phyloP scores from a whole-genome alignment of 2,797 vertebrate genomes.

The Ptychadena robeensis region DNA sequence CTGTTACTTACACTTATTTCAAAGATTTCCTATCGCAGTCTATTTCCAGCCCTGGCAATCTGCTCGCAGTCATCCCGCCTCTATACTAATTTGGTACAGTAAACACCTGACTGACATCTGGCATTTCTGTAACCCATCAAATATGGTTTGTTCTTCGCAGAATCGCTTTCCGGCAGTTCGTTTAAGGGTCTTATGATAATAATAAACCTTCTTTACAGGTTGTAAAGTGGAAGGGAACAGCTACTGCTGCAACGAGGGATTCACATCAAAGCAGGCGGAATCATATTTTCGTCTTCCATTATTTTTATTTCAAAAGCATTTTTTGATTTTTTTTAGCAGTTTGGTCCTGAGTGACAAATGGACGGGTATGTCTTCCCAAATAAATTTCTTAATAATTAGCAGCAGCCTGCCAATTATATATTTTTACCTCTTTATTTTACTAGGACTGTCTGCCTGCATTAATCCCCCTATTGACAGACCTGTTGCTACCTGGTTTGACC shows the following conservation, averaged over 20 bases:
- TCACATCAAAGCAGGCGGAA: neutral
- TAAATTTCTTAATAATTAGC: neutral
- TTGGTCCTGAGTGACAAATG: neutral
- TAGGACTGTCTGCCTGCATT: too few species aligned
- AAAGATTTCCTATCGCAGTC: constrained; percentile 66
- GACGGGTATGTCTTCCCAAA: neutral
- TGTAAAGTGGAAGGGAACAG: constrained; percentile 35
- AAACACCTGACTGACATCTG: constrained; percentile 63
- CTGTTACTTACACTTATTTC: constrained; percentile 69
- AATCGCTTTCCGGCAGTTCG: constrained; percentile 53
- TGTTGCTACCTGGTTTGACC: neutral
- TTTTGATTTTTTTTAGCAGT: neutral
- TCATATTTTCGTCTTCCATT: neutral
- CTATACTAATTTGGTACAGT: constrained; percentile 59
- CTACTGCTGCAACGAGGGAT: neutral
- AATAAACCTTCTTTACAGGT: constrained; percentile 48
- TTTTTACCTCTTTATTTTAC: neutral
- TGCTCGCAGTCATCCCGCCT: constrained; percentile 45
- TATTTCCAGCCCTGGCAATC: constrained; percentile 62
- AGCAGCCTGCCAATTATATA: neutral
- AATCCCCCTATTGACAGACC: neutral
- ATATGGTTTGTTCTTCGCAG: constrained; percentile 42
- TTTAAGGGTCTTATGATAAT: constrained; percentile 53
- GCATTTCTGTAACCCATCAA: constrained; percentile 59
- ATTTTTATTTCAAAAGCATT: constrained; percentile 12